Conservation (phyloP, 2,888 invertebrate genomes). For the Elgonia sp. region DNA sequence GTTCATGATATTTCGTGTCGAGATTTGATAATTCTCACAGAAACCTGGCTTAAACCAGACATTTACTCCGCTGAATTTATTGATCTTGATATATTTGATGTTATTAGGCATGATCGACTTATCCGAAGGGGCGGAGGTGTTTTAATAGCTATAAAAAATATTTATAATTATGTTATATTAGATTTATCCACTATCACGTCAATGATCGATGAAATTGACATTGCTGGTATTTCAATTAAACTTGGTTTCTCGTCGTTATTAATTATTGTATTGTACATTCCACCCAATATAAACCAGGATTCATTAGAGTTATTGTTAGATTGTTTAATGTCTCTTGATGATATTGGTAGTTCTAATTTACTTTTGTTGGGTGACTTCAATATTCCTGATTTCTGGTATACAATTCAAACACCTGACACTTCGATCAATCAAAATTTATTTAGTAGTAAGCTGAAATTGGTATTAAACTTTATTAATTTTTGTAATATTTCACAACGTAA, state of each 20-base stretch:
- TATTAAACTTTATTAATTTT: neutral
- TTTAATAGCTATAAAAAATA: neutral
- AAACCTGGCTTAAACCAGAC: neutral
- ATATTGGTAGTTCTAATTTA: too few species aligned
- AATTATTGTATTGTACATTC: too few species aligned
- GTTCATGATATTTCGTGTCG: neutral
- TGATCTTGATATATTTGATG: neutral
- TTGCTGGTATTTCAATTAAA: neutral
- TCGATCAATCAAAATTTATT: neutral
- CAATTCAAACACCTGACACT: neutral
- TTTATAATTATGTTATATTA: neutral
- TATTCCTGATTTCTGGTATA: neutral
- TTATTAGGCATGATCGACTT: neutral
- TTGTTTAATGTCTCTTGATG: too few species aligned
- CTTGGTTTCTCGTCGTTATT: too few species aligned
- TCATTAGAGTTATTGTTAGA: too few species aligned
- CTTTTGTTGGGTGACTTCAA: too few species aligned
- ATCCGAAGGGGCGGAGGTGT: neutral
- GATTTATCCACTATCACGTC: neutral
- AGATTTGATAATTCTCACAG: neutral
- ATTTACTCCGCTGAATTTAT: neutral
- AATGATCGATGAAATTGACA: neutral
- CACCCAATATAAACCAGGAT: too few species aligned
- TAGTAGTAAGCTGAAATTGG: neutral
- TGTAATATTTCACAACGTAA: neutral